These are phyloP conservation scores for Eutolmus rufibarbis DNA, from an alignment of 2,888 invertebrate genomes.

Conservation along the genomic window DNA sequence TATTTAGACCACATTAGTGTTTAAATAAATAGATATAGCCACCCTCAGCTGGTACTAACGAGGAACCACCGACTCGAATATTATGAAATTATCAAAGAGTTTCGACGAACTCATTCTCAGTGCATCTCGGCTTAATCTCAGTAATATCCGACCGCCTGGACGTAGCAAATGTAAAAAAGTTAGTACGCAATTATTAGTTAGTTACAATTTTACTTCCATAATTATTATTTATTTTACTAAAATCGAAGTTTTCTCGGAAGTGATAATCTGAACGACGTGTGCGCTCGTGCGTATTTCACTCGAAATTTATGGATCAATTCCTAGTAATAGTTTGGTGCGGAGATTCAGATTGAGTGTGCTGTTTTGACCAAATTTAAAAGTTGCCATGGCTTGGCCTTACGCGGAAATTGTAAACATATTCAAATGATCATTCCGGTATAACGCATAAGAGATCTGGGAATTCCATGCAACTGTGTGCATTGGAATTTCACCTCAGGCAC, in stretches of 20 bases:
- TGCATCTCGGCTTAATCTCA: slow-evolving; percentile 61
- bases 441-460: not conserved
- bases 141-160: slow-evolving; percentile 56
- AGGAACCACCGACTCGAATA: slow-evolving; percentile 16
- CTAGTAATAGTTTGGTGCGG: not conserved
- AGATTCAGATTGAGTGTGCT: not conserved
- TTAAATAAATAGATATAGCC: not conserved
- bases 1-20: not conserved
- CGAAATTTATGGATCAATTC: not conserved
- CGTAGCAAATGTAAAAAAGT: slow-evolving; percentile 60
- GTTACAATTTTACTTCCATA: not conserved
- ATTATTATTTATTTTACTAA: not conserved
- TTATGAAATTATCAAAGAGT: slow-evolving; percentile 62
- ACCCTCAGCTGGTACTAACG: not conserved
- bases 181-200: slow-evolving; percentile 49
- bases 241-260: not conserved
- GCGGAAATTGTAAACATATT: not conserved
- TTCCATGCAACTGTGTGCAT: slow-evolving; percentile 6
- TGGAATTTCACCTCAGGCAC: not conserved
- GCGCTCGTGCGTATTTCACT: not conserved
- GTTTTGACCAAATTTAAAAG: not conserved
- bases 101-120: slow-evolving; percentile 62
- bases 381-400: not conserved
- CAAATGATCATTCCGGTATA: slow-evolving; percentile 1
- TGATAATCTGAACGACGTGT: not conserved